phyloP scores from a whole-genome alignment of 2,888 invertebrate genomes.

The Cryptocephalus primarius region DNA sequence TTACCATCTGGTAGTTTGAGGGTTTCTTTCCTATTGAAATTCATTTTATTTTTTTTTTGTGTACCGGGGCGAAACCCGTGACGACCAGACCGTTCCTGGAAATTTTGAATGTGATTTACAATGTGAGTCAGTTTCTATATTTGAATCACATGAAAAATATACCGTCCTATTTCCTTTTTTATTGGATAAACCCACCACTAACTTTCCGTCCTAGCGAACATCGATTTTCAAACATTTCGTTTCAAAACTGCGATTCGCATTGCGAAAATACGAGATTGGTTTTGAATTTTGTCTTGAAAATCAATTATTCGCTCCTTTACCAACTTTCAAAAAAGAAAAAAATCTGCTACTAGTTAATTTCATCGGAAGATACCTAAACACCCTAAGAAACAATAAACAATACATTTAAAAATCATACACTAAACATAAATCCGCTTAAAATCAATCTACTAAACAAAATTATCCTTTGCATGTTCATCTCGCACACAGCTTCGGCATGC shows the following conservation, averaged over 20 bases:
- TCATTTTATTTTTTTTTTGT: background rate
- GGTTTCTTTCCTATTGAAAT: constrained; percentile 6
- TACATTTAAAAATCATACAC: background rate
- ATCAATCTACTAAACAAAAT: background rate
- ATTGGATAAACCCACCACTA: background rate
- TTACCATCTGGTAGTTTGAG: constrained; percentile 5
- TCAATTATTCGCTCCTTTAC: too few species aligned
- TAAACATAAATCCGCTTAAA: background rate
- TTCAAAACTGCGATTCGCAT: too few species aligned
- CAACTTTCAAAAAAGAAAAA: too few species aligned
- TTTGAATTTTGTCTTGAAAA: too few species aligned
- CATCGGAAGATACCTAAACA: background rate
- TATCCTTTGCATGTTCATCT: background rate
- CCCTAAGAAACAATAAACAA: background rate
- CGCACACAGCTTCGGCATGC: too few species aligned
- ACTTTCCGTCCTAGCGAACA: background rate
- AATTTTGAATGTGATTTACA: background rate
- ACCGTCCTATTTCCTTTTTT: too few species aligned
- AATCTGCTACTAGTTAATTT: too few species aligned
- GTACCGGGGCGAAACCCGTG: constrained; percentile 5
- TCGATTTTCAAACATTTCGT: too few species aligned
- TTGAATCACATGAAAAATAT: background rate
- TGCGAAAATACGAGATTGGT: too few species aligned
- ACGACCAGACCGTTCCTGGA: constrained; percentile 3
- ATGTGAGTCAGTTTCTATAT: background rate